Evolutionary conservation across 2,113 vertebrate species (phyloP), one percentile per base, ranked within the genome.

Genomic region (Copsychus sechellarum): DNA sequence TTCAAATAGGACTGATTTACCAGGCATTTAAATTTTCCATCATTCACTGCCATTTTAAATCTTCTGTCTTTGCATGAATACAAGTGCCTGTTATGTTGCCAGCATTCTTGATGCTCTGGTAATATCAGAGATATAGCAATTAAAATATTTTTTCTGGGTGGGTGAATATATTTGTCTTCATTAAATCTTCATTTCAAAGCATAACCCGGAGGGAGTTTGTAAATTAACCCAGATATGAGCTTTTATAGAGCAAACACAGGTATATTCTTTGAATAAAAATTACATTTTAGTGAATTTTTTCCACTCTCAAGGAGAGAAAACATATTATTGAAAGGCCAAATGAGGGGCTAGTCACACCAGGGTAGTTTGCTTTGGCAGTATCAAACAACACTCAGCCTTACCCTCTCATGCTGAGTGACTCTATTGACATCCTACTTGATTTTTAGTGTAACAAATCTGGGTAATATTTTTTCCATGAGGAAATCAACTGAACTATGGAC

Each of bases 161-260:
- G 56, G 60, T 88, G 65, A 90, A 71, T 91, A 53, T 88, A 92
- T 94, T 88, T 95, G 50, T 95, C 89, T 87, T 90, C 90, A 93
- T 93, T 93, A 94, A 96, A 90, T 88, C 56, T 77, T 94, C 42
- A 90, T 95, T 96, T 96, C 79, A 78, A 91, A 93, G 71, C 10
- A 8, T 53, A 83, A 86, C 79, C 88, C 14, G 1, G 54, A 53
- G 82, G 69, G 67, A 93, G 9, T 71, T 93, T 88, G 53, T 60
- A 90, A 95, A 91, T 90, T 88, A 95, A 88, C 90, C 43, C 71
- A 92, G 56, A 92, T 90, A 95, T n/a, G 57, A 91, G 58, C 60
- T 90, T 91, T 69, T 64, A 66, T 54, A 92, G 90, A 76, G 38
- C 64, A 82, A 93, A 76, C 22, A 72, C 26, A 51, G 53, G 28